Evolutionary conservation across 1,140 invertebrate species (phyloP).

Genomic region (Sarcophaga peregrina): DNA sequence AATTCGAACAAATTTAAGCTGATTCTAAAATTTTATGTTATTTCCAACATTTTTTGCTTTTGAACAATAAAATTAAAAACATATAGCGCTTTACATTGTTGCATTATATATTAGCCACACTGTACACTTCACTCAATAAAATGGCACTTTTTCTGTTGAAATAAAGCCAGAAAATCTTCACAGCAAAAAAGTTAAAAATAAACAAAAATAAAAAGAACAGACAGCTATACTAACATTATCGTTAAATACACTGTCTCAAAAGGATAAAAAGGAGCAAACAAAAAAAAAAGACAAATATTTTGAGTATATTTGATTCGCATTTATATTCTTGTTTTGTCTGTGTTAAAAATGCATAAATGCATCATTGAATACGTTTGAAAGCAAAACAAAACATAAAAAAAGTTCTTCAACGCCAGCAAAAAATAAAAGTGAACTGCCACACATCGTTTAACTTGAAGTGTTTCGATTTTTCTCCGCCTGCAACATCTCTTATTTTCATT

Average conservation of each 20-base stretch:
- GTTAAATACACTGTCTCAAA: conserved; percentile 10
- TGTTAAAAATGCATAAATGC: conserved; percentile 7
- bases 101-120: no score
- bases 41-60: no score
- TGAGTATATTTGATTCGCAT: neutral
- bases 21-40: no score
- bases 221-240: neutral
- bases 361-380: neutral
- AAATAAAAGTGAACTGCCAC: neutral
- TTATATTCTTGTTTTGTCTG: neutral
- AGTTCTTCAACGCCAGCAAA: no score
- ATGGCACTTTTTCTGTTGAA: no score
- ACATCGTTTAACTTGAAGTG: conserved; percentile 15
- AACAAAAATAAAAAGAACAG: neutral
- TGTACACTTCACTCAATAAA: no score
- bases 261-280: neutral
- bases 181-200: no score
- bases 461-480: neutral
- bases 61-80: no score
- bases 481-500: no score
- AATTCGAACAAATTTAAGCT: no score
- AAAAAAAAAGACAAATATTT: neutral
- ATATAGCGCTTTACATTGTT: no score
- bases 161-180: no score
- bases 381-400: neutral